Percentiles rank a stretch among this genome's conserved stretches.
phyloP scores from a whole-genome alignment of 2,797 vertebrate genomes.

The Acomys russatus region DNA sequence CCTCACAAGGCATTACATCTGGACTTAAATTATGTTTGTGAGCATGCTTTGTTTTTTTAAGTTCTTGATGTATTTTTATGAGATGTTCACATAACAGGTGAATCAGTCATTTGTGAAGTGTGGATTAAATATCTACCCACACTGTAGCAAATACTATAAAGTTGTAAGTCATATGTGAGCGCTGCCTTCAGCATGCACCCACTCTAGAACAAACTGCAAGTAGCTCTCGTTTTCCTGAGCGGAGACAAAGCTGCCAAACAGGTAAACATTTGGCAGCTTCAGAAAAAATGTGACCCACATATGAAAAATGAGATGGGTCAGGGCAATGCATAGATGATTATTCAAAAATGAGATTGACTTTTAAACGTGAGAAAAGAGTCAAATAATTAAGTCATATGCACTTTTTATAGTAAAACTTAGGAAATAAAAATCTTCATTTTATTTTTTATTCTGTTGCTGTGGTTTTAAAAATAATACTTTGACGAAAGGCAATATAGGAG shows the following conservation, averaged over 20 bases:
- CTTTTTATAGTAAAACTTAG: background rate
- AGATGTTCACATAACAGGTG: constrained; percentile 23
- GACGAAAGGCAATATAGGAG: background rate
- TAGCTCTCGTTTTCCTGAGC: background rate
- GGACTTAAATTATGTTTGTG: constrained; percentile 39
- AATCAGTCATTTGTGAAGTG: constrained; percentile 12
- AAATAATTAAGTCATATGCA: constrained; percentile 15
- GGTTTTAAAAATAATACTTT: background rate
- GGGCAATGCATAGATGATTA: background rate
- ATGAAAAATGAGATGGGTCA: background rate
- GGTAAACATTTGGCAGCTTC: background rate
- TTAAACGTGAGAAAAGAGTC: constrained; percentile 39
- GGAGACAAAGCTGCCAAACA: background rate
- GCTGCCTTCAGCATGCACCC: background rate
- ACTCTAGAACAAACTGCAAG: background rate
- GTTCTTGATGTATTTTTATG: constrained; percentile 20
- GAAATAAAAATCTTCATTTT: constrained; percentile 17
- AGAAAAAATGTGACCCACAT: background rate
- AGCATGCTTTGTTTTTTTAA: background rate
- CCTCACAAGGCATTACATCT: background rate
- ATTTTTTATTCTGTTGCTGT: background rate
- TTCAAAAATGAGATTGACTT: constrained; percentile 43
- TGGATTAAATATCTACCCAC: constrained; percentile 35
- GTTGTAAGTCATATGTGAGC: background rate
- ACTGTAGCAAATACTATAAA: constrained; percentile 26